Conservation (phyloP, 2,797 vertebrate species). For the Danio aesculapii region DNA sequence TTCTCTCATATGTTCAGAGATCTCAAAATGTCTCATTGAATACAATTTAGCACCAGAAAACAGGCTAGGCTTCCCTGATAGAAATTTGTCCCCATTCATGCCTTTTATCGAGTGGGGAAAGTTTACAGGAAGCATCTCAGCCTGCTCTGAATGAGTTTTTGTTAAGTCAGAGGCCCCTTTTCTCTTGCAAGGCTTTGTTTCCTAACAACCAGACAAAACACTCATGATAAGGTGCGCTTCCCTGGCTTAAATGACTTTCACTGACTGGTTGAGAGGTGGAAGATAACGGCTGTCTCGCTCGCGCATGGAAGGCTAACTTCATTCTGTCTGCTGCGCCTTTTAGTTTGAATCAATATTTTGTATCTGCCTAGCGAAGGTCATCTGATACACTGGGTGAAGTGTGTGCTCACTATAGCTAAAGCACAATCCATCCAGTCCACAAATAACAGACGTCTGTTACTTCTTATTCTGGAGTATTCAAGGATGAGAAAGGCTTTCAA, state of each 20-base stretch:
- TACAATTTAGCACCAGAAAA: no score
- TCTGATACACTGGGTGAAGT: conserved; percentile 29
- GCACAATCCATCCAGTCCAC: conserved; percentile 27
- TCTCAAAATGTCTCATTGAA: no score
- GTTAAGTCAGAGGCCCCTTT: conserved; percentile 54
- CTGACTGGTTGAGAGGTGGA: conserved; percentile 23
- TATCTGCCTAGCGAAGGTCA: conserved; percentile 46
- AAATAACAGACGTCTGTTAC: conserved; percentile 34
- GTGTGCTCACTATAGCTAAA: conserved; percentile 1
- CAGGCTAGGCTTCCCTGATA: neutral
- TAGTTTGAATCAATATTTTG: conserved; percentile 52
- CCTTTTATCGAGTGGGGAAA: conserved; percentile 40
- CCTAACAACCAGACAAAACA: conserved; percentile 72
- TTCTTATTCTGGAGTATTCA: conserved; percentile 10
- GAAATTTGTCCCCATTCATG: conserved; percentile 42
- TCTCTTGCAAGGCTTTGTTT: conserved; percentile 59
- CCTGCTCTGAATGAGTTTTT: conserved; percentile 65
- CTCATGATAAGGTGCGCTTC: conserved; percentile 36
- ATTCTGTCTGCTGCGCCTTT: conserved; percentile 38
- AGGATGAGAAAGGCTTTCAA: neutral
- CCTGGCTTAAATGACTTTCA: conserved; percentile 7
- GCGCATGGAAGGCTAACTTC: conserved; percentile 4
- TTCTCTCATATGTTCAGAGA: no score
- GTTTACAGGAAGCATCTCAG: conserved; percentile 49
- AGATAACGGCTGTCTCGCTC: conserved; percentile 25